A percentile compares a stretch with the other conserved stretches of the same genome.
phyloP scores from a whole-genome alignment of 2,797 vertebrate species.

The Antennarius maculatus region DNA sequence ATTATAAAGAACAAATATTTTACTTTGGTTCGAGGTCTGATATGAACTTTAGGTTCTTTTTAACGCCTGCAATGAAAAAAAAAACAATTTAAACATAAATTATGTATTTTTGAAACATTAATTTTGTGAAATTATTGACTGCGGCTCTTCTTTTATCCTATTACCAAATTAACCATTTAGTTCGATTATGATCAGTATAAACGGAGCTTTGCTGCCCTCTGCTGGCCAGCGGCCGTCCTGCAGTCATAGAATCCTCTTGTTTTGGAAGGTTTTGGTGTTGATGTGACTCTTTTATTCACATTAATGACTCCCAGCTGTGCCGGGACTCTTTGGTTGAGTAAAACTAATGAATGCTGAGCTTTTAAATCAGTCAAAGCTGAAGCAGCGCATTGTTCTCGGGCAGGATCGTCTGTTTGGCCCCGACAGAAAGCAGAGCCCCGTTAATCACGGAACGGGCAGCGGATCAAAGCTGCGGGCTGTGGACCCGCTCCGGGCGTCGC shows the following conservation, averaged over 20 bases:
- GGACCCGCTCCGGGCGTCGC: constrained; percentile 6
- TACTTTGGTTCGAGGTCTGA: too few species aligned
- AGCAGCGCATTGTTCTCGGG: not conserved
- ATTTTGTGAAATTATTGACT: not conserved
- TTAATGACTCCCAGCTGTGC: constrained; percentile 21
- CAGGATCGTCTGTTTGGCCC: constrained; percentile 9
- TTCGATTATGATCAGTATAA: not conserved
- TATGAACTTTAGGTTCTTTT: not conserved
- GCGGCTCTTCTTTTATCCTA: not conserved
- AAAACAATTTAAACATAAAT: not conserved
- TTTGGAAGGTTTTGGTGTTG: not conserved
- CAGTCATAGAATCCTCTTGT: too few species aligned
- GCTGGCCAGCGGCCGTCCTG: constrained; percentile 9
- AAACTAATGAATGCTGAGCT: constrained; percentile 6
- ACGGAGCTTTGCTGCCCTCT: constrained; percentile 48
- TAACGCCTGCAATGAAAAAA: not conserved
- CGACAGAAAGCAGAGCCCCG: constrained; percentile 37
- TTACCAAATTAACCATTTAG: too few species aligned
- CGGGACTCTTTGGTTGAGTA: not conserved
- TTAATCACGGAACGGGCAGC: constrained; percentile 9
- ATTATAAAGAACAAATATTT: too few species aligned
- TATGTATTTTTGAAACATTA: not conserved
- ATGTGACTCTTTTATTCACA: not conserved
- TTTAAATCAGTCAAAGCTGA: not conserved
- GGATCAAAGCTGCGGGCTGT: constrained; percentile 13